Base-by-base conservation (phyloP, 23 tunicate species). In the Halocynthia roretzi region DNA sequence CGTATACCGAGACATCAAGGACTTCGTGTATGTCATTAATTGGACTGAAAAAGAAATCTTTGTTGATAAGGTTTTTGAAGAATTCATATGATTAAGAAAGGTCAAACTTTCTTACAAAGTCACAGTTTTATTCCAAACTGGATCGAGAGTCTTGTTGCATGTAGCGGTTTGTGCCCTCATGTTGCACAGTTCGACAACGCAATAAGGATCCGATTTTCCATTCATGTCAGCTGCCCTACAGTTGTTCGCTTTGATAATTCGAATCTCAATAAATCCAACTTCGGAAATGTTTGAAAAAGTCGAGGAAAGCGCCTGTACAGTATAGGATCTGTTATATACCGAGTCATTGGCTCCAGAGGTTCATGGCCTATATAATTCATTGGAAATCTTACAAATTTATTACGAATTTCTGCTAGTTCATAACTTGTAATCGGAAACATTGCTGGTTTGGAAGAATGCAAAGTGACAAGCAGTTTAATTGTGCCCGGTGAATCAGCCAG, bases 141-240 rank as follows among this genome's bases (percentile, higher is more conserved):
- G 99, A 54, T 96, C 95, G 20, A 89, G 77, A 4, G 99, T 96
- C 58, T 85, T 85, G 71, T 90, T 77, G 67, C 95, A 90, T 21
- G 96, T 85, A 67, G 80, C 89, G 5, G 99, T 92, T 50, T 92
- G 98, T 10, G 87, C 98, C 23, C 85, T 57, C 11, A 87, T 87
- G 56, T 92, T 92, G 78, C 98, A 92, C 7, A 92, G 83, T 52
- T 92, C 82, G 54, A 85, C 91, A 6, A 92, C 85, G 53, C 98
- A 92, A 78, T 86, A 86, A 5, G 98, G 98, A 68, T 92, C 98
- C 56, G 98, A 92, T 76, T 92, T 92, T 51, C 98, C 98, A 75
- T 76, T 79, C 44, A 82, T 66, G 79, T 92, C 98, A 21, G 98
- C 98, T 15, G 98, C 61, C 60, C 76, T 55, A 8, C 90, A 68